Evolutionary conservation across 1,140 invertebrate species (phyloP).

Genomic region (Sinella curviseta): DNA sequence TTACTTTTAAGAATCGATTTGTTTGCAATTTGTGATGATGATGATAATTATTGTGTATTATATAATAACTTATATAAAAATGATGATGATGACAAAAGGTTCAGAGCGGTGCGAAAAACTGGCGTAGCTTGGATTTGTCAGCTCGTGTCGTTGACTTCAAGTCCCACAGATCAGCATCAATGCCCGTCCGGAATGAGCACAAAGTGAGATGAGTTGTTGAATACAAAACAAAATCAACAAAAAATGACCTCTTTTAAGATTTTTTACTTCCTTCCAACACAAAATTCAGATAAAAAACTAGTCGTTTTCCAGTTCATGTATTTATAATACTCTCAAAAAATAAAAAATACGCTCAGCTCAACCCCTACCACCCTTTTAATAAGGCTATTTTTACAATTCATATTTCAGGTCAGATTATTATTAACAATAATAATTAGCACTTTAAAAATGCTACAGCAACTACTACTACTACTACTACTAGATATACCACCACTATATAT

Average conservation of each 20-base stretch:
- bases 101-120: conserved; percentile 48
- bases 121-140: conserved; percentile 48
- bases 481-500: too few relatives aligned
- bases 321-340: too few relatives aligned
- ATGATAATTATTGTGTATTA: conserved; percentile 9
- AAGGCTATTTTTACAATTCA: too few relatives aligned
- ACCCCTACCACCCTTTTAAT: too few relatives aligned
- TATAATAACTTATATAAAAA: neutral
- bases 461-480: too few relatives aligned
- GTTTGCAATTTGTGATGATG: neutral
- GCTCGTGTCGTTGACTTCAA: conserved; percentile 43
- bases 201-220: conserved; percentile 49
- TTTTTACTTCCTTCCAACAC: neutral
- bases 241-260: neutral
- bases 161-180: conserved; percentile 49
- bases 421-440: too few relatives aligned
- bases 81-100: conserved; percentile 39
- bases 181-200: conserved; percentile 49
- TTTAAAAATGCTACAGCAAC: too few relatives aligned
- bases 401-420: too few relatives aligned
- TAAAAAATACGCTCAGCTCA: too few relatives aligned
- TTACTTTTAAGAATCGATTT: too few relatives aligned
- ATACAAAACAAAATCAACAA: conserved; percentile 18
- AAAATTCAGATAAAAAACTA: too few relatives aligned
- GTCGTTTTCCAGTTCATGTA: neutral